Evolutionary conservation across 2,888 invertebrate species (phyloP).

Genomic region (Cephus pulcher): DNA sequence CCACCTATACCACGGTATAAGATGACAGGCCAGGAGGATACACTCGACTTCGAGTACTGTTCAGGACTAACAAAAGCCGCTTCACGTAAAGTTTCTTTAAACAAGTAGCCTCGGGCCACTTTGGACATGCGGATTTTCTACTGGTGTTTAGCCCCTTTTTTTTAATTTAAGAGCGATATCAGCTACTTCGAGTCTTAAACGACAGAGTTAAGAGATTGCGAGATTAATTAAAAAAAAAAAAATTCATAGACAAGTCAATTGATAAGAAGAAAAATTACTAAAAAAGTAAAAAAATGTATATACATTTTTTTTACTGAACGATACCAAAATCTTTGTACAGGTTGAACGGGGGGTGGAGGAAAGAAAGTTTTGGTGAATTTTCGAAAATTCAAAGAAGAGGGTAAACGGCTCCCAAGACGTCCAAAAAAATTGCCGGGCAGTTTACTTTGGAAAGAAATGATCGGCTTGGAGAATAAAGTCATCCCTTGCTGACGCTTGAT

Average conservation of each 20-base stretch:
- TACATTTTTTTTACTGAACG: no score
- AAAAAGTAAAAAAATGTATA: no score
- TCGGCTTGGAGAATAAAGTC: background rate
- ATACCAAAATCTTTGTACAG: no score
- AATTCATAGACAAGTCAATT: no score
- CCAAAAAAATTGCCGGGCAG: background rate
- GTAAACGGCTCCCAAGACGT: background rate
- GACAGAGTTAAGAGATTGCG: background rate
- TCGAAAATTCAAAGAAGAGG: background rate
- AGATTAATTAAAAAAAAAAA: no score
- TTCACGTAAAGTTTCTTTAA: slow-evolving; percentile 49
- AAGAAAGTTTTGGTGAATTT: background rate
- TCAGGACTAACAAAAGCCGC: slow-evolving; percentile 50
- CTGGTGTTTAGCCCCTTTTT: background rate
- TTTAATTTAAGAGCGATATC: slow-evolving; percentile 21
- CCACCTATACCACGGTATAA: background rate
- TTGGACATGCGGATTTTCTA: slow-evolving; percentile 12
- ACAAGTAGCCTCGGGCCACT: slow-evolving; percentile 40
- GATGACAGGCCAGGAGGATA: slow-evolving; percentile 24
- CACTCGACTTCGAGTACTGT: slow-evolving; percentile 49
- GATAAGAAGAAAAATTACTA: no score
- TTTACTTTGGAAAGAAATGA: background rate
- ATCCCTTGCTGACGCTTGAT: background rate
- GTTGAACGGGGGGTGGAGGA: fast-evolving
- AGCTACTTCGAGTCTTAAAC: slow-evolving; percentile 15